Evolutionary conservation across 2,113 vertebrate species (phyloP).

Genomic region (Clarias batrachus): DNA sequence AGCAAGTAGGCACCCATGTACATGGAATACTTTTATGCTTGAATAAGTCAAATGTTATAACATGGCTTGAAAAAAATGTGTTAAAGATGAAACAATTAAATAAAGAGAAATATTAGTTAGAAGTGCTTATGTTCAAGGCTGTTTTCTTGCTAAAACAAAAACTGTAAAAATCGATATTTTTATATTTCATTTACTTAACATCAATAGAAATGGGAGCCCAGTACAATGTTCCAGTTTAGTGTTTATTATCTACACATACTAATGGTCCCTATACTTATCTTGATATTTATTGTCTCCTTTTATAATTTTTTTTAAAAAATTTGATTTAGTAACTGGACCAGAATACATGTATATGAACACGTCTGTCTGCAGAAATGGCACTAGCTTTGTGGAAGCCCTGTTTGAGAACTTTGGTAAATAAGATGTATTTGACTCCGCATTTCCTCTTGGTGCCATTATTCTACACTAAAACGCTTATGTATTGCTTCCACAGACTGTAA

Average conservation of each 20-base stretch:
- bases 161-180: not conserved
- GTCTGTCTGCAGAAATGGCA: slow-evolving; percentile 85
- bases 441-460: not conserved
- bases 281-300: not conserved
- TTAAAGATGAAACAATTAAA: not conserved
- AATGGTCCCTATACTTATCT: not conserved
- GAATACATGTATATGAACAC: slow-evolving; percentile 93
- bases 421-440: not conserved
- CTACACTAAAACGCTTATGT: not conserved
- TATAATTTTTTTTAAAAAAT: not conserved
- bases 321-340: slow-evolving; percentile 77
- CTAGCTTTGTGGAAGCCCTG: slow-evolving; percentile 97
- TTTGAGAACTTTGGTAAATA: slow-evolving; percentile 92
- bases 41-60: not conserved
- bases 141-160: not conserved
- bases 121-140: not conserved
- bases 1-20: not conserved
- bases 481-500: slow-evolving; percentile 81
- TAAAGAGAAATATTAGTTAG: not conserved
- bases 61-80: not conserved
- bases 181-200: too few relatives aligned
- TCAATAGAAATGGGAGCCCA: not conserved
- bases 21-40: not conserved
- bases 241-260: not conserved
- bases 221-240: not conserved